Conservation (phyloP, 2,888 invertebrate species). For the Hypomecis punctinalis region DNA sequence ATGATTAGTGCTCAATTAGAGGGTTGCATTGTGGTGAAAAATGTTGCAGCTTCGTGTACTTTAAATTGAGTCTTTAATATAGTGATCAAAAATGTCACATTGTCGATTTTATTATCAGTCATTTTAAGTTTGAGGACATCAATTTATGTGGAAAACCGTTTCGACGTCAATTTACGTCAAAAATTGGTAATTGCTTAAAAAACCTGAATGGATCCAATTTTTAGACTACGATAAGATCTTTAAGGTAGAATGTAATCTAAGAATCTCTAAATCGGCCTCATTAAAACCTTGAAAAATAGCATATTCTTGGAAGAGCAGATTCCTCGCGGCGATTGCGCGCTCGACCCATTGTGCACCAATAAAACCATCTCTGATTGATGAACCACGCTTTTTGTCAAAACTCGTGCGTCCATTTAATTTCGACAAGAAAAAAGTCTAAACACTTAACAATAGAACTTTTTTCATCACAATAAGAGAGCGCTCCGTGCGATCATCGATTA, state of each 20-base stretch:
- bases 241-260: constrained; percentile 33
- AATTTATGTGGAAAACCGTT: too few species aligned
- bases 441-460: constrained; percentile 78
- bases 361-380: constrained; percentile 82
- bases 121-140: too few species aligned
- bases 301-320: constrained; percentile 75
- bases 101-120: background rate
- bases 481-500: constrained; percentile 82
- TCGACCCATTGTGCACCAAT: constrained; percentile 77
- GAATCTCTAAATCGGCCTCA: constrained; percentile 63
- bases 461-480: constrained; percentile 67
- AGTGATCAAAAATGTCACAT: background rate
- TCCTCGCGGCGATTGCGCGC: constrained; percentile 67
- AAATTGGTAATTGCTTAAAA: constrained; percentile 1
- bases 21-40: constrained; percentile 73
- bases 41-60: constrained; percentile 52
- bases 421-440: constrained; percentile 67
- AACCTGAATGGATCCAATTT: constrained; percentile 46
- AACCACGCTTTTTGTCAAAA: constrained; percentile 74
- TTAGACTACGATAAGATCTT: constrained; percentile 39
- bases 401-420: constrained; percentile 72
- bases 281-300: constrained; percentile 69
- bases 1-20: constrained; percentile 79
- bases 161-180: too few species aligned
- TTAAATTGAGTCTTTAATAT: constrained; percentile 31